Base-by-base conservation (phyloP, 2,113 vertebrate species). In the Kobus ellipsiprymnus region DNA sequence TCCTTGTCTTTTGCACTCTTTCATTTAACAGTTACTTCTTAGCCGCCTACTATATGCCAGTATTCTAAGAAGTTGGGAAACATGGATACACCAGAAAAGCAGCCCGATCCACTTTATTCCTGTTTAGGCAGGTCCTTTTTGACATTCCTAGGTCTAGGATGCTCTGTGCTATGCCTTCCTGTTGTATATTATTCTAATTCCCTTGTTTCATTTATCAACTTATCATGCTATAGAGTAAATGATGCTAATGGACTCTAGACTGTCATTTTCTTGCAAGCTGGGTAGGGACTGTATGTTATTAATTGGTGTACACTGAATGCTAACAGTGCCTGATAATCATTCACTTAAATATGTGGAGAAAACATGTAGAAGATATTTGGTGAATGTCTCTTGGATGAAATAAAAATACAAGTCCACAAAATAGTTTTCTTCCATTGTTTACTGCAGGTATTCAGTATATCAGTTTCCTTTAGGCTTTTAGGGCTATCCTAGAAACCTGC, bases 211-310 rank as follows among this genome's bases (percentile, higher is more conserved):
- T 36, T 97, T 74, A 85, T 27, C 46, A 94, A 15, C 14, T 67
- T 91, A 57, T 64, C 16, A 10, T 74, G 54, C 54, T 95, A 1
- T 83, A 57, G 46, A 86, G 40, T 74, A 64, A 86, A 11, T 84
- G 46, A 83, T 91, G 54, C 46, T 82, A 89, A 80, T 86, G 23
- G 8, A 60, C 84, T 94, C 17, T 48, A n/a, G 55, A 83, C 40
- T 86, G 48, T 91, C 44, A 92, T 95, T 96, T 91, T 89, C 87
- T 96, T 92, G 33, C 33, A 74, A 60, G 44, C 36, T 89, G 78
- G 6, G 7, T 57, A 46, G 17, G 36, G 6, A 71, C 16, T 84
- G 6, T 44, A 48, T 87, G 77, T 60, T 81, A 71, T 81, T 91
- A 84, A 80, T 91, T 48, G 81, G 54, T 81, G 40, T 19, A 36